These are phyloP conservation scores for Eunapius fragilis DNA, from an alignment of 37 sponge, comb jelly and placozoan species.

Conservation along the genomic window DNA sequence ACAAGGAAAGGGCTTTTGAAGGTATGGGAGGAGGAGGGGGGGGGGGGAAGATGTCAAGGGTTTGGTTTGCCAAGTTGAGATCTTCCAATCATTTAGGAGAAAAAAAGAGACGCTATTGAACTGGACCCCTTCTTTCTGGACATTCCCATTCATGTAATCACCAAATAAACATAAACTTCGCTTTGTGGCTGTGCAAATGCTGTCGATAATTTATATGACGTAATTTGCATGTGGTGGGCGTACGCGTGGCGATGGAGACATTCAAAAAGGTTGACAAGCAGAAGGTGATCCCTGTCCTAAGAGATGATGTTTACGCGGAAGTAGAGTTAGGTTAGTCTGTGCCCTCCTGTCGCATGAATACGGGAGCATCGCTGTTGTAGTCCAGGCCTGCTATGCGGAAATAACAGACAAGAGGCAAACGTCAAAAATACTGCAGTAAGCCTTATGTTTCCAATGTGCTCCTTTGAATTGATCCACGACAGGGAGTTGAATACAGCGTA, in stretches of 20 bases:
- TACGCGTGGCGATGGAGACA: background rate
- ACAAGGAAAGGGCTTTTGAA: slow-evolving; percentile 18
- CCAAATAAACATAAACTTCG: background rate
- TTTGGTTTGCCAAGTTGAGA: too few species aligned
- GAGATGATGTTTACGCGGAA: slow-evolving; percentile 41
- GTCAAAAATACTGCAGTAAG: slow-evolving; percentile 35
- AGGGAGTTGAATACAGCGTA: slow-evolving; percentile 26
- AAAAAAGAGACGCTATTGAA: background rate
- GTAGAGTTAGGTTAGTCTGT: slow-evolving; percentile 25
- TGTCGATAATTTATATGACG: background rate
- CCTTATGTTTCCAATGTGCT: background rate
- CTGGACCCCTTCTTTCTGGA: slow-evolving; percentile 14
- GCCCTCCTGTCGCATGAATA: background rate
- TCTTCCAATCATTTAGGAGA: background rate
- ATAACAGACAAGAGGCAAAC: slow-evolving; percentile 47
- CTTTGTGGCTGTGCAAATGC: background rate
- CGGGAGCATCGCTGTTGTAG: slow-evolving; percentile 14
- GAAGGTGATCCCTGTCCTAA: slow-evolving; percentile 23
- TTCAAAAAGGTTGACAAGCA: background rate
- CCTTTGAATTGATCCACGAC: background rate
- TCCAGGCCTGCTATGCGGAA: slow-evolving; percentile 26
- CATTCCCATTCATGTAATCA: slow-evolving; percentile 17
- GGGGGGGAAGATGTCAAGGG: too few species aligned
- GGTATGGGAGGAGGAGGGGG: slow-evolving; percentile 7
- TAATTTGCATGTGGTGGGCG: background rate